Evolutionary conservation across 2,888 invertebrate genomes (phyloP), one percentile per base, ranked within the genome.

Genomic region (Torymus auratus): DNA sequence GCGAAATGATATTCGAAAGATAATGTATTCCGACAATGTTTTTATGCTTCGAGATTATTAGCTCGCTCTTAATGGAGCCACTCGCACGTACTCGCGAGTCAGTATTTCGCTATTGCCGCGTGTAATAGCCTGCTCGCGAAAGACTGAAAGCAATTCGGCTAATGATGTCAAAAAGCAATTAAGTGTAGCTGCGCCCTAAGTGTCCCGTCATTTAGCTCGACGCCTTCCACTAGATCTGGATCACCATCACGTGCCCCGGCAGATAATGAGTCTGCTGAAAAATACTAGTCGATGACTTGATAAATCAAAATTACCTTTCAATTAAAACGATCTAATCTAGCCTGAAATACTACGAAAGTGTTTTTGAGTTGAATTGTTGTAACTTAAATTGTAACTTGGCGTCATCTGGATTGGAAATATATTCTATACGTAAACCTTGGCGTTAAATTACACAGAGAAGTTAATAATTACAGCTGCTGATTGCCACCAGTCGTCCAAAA

Each of bases 161-260:
- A 82, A 82, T 80, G 73, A 80, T 73, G 70, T 69, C 14, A 58
- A 67, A 73, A 82, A 77, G 76, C 73, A 82, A 82, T 82, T 77
- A 82, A 82, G 52, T 60, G 52, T 60, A 73, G 20, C 68, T 71
- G 15, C 15, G 15, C 15, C 23, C 53, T 68, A 60, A 64, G 56
- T 68, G 53, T 68, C 58, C 60, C 67, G 55, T 77, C 70, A 77
- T 69, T 53, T 15, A 20, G 68, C 56, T 15, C 70, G 55, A 77
- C 77, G 69, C 77, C 65, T 74, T 65, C 56, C 64, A 17, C 41
- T 28, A 65, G 56, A 74, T 74, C 65, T 74, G 65, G 65, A 64
- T 74, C 73, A 55, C 17, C 55, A 23, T 61, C 74, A 58, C 67
- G 65, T 50, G 28, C 28, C 11, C 17, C 13, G 64, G 28, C 55